Evolutionary conservation across 2,113 vertebrate species (phyloP).

Genomic region (Grallaria varia): DNA sequence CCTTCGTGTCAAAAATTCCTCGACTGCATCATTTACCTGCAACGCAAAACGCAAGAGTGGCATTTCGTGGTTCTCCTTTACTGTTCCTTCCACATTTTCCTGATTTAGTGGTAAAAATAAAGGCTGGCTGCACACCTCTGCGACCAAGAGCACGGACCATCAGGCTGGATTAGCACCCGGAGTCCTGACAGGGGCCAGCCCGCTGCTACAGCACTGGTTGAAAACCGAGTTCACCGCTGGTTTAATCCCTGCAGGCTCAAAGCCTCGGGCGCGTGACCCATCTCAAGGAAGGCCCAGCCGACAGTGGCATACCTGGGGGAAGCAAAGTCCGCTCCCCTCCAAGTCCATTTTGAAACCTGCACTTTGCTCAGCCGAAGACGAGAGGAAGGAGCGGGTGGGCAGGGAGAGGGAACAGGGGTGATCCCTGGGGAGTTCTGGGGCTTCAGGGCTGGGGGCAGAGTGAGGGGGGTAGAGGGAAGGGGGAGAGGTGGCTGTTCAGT

Average conservation of each 20-base stretch:
- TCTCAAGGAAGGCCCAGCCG: background rate
- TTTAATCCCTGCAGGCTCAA: background rate
- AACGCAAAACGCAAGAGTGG: background rate
- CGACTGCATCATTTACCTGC: background rate
- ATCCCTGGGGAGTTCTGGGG: background rate
- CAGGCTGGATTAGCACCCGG: background rate
- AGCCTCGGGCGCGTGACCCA: background rate
- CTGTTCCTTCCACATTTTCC: background rate
- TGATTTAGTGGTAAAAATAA: background rate
- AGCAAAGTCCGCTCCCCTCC: slow-evolving; percentile 1
- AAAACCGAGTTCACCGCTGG: background rate
- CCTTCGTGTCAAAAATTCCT: background rate
- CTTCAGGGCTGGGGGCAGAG: background rate
- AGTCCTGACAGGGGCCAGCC: background rate
- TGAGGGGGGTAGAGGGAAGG: background rate
- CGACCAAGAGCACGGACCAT: background rate
- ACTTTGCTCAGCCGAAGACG: background rate
- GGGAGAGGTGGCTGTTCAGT: background rate
- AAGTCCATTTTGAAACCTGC: slow-evolving; percentile 9
- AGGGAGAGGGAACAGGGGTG: background rate
- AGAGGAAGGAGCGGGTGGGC: background rate
- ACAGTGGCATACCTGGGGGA: background rate
- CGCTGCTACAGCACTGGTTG: background rate
- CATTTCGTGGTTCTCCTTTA: background rate
- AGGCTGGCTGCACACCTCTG: background rate